Base-by-base conservation (phyloP, 2,888 invertebrate species). In the Lathronympha strigana region DNA sequence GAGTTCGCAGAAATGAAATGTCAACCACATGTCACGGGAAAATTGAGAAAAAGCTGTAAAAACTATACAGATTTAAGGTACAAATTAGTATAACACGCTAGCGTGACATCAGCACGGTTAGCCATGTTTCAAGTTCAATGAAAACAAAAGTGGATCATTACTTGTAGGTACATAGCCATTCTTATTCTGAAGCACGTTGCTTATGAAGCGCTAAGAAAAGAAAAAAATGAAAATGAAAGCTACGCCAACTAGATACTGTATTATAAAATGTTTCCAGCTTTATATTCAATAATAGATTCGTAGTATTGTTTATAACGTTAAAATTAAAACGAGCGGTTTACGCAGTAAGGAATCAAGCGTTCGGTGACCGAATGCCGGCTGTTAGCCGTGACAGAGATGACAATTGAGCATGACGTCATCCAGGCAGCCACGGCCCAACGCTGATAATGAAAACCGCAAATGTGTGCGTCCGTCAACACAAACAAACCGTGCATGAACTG, bases 351-450 rank as follows among this genome's bases (percentile, higher is more conserved):
- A 72, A 72, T 69, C 72, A 71, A 72, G 73, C 73, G 74, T 74
- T 76, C 78, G 79, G 81, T 82, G 83, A 82, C 82, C 80, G 80
- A 84, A 79, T 83, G 78, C 71, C 77, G 75, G 85, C 87, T 81
- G 90, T 87, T 88, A 88, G 84, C 90, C 88, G 78, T 88, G 89
- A 87, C 87, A 86, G 82, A 84, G 83, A 83, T 88, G 90, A 90
- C 90, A 91, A 90, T 89, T 84, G 77, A 69, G 79, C 73, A 77
- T 92, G 90, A 92, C 91, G 92, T 92, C 90, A 92, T 68, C 78
- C 69, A 68, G 75, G 73, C 75, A 79, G 74, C 74, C 76, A 69
- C 68, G 67, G 69, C 64, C 67, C 69, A 66, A 60, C 13, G 72
- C 73, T 78, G 82, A 83, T 84, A 85, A 83, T 79, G 76, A 78